These are phyloP conservation scores for Thalassoma bifasciatum DNA, from an alignment of 2,113 vertebrate genomes.

Conservation along the genomic window DNA sequence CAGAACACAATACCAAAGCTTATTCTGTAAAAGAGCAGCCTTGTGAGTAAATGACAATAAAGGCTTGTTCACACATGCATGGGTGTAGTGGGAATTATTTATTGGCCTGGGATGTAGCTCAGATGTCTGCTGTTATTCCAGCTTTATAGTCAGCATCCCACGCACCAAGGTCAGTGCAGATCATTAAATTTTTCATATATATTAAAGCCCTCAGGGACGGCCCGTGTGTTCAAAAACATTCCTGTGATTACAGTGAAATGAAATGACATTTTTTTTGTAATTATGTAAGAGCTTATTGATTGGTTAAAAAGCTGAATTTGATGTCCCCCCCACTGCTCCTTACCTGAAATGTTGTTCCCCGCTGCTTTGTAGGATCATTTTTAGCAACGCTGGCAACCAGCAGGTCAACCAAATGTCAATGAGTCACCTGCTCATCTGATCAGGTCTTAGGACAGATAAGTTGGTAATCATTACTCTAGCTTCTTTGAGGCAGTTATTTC, in stretches of 20 bases:
- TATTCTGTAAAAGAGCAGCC: constrained; percentile 11
- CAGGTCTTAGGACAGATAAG: constrained; percentile 16
- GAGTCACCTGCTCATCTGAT: constrained; percentile 38
- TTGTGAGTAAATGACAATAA: constrained; percentile 35
- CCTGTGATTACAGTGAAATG: not conserved
- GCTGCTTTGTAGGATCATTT: constrained; percentile 16
- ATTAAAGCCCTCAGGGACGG: not conserved
- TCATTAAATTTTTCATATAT: constrained; percentile 1
- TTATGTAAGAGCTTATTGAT: not conserved
- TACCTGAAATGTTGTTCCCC: not conserved
- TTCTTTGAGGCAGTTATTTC: not conserved
- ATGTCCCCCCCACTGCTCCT: not conserved
- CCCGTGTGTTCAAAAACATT: not conserved
- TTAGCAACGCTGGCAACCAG: constrained; percentile 17
- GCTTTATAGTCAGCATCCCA: constrained; percentile 33
- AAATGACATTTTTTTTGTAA: not conserved
- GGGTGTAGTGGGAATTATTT: constrained; percentile 57
- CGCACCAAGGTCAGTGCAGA: constrained; percentile 54
- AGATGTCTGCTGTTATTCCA: constrained; percentile 48
- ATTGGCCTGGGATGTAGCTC: constrained; percentile 44
- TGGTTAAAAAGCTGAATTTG: not conserved
- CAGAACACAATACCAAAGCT: constrained; percentile 9
- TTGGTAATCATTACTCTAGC: not conserved
- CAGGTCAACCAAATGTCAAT: constrained; percentile 46
- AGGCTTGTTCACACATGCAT: constrained; percentile 39